Base-by-base conservation (phyloP, 2,888 invertebrate genomes). In the Notodonta ziczac region DNA sequence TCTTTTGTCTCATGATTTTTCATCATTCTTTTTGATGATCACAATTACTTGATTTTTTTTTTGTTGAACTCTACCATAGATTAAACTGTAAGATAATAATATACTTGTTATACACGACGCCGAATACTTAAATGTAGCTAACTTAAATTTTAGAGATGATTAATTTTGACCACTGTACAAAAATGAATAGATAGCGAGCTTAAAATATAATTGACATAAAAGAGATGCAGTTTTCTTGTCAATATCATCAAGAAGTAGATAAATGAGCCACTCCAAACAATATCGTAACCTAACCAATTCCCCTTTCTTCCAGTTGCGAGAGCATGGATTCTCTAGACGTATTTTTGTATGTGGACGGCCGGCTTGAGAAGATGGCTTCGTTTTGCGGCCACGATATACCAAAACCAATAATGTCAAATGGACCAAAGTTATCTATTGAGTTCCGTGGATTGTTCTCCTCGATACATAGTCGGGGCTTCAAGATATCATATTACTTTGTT, bases 391-490 rank as follows among this genome's bases (percentile, higher is more conserved):
- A 94, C 66, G 95, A 96, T 66, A 88, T 96, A 74, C 98, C 98
- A 9, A 96, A 97, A 78, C 97, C 98, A 74, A 95, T 99, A 80
- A 99, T 99, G 98, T 98, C 98, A 70, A 98, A 97, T 85, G 97
- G 98, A 70, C 97, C 97, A 62, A 95, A 96, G 80, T 93, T 99
- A 84, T 96, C 97, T 72, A 90, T 99, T 52, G 97, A 98, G 88
- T 98, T 98, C 85, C 95, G 96, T 66, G 97, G 97, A 54, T 94
- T 96, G 69, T 94, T 95, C 81, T 96, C 97, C 13, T 97, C 97
- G 57, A 95, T 96, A 74, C 95, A 96, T 77, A 96, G 96, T 73
- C 95, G 96, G 74, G 98, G 98, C 58, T 98, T 98, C 91, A 97
- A 96, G 84, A 98, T 98, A 69, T 96, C 96, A 62, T 98, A 97